Evolutionary conservation across 2,888 invertebrate genomes (phyloP).

Genomic region (Hybos culiciformis): DNA sequence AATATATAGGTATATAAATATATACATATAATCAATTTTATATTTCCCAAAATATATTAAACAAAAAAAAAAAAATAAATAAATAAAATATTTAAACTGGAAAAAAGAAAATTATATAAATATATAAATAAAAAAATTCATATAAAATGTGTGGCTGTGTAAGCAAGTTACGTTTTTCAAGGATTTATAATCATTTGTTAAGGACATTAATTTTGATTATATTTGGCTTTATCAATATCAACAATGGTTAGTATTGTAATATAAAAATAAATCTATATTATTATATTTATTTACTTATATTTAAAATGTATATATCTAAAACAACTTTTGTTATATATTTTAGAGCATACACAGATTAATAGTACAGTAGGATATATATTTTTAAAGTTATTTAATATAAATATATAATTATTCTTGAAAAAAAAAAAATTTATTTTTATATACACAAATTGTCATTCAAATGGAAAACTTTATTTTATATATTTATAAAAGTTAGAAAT

Average conservation of each 20-base stretch:
- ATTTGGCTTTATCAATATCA: slow-evolving; percentile 22
- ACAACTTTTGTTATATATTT: no score
- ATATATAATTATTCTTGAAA: background rate
- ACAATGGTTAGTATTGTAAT: slow-evolving; percentile 19
- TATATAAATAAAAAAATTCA: no score
- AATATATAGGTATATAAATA: no score
- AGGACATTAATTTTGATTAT: slow-evolving; percentile 21
- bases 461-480: no score
- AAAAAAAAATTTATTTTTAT: background rate
- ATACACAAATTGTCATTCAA: background rate
- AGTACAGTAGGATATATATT: no score
- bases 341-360: no score
- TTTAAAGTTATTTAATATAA: no score
- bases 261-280: background rate
- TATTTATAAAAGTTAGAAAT: no score
- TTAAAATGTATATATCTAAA: no score
- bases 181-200: slow-evolving; percentile 21
- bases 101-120: background rate
- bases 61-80: background rate
- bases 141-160: slow-evolving; percentile 19
- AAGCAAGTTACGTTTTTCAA: slow-evolving; percentile 18
- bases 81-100: background rate
- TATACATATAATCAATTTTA: no score
- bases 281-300: background rate
- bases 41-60: no score